phyloP scores from a whole-genome alignment of 2,113 vertebrate species.

The Rynchops niger region DNA sequence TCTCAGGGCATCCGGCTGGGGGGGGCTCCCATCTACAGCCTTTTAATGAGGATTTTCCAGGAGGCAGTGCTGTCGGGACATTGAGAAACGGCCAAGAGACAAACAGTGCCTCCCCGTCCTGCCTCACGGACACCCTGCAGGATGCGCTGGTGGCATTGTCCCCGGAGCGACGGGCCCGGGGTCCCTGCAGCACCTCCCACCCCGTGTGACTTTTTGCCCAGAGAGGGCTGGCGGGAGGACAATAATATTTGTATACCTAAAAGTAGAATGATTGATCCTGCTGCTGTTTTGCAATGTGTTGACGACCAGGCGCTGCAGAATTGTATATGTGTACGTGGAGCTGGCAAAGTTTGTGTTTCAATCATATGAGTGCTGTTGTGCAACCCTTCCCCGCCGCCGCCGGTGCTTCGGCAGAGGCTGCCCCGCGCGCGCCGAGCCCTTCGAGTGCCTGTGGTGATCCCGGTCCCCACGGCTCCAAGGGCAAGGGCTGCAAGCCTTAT shows the following conservation, averaged over 20 bases:
- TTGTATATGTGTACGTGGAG: slow-evolving; percentile 24
- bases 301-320: not conserved
- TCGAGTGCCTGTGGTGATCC: not conserved
- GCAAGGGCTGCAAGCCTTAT: not conserved
- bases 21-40: not conserved
- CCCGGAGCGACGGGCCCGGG: accelerated
- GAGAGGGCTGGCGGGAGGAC: not conserved
- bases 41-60: not conserved
- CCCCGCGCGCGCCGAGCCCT: accelerated
- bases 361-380: slow-evolving; percentile 34
- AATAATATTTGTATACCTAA: slow-evolving; percentile 30
- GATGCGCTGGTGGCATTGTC: accelerated
- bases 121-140: accelerated
- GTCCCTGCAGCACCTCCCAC: not conserved
- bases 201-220: not conserved
- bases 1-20: not conserved
- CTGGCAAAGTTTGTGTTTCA: not conserved
- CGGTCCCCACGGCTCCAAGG: not conserved
- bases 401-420: not conserved
- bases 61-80: not conserved
- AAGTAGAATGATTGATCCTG: slow-evolving; percentile 13
- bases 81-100: not conserved
- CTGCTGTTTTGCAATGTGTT: slow-evolving; percentile 40
- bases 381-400: not conserved
- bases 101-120: not conserved